A percentile compares a stretch with the other conserved stretches of the same genome.
These are phyloP conservation scores for Petrocephalus sullivani DNA, from an alignment of 2,797 vertebrate species.

Conservation along the genomic window DNA sequence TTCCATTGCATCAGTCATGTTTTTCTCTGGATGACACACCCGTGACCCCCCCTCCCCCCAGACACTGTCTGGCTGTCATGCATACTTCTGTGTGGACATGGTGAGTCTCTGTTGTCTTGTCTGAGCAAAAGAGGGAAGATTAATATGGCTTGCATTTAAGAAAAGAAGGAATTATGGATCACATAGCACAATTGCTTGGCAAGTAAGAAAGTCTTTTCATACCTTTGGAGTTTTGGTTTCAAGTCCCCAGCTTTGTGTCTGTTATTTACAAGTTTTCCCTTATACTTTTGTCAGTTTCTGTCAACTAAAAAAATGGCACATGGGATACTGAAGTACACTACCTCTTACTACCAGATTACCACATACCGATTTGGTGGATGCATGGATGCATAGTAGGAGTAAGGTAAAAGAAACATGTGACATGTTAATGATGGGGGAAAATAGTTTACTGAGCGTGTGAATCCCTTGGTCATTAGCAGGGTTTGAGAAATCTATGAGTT, in stretches of 20 bases:
- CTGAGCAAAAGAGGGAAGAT: no score
- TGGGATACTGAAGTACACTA: not conserved
- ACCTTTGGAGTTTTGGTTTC: not conserved
- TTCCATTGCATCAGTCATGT: not conserved
- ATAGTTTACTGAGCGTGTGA: not conserved
- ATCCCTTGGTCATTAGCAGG: not conserved
- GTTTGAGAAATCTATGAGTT: not conserved
- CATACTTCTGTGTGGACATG: not conserved
- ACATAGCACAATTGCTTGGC: not conserved
- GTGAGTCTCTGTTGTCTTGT: not conserved
- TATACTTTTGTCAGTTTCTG: not conserved
- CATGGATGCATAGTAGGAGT: not conserved
- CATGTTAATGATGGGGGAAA: not conserved
- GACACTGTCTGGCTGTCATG: not conserved
- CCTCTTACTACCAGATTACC: not conserved
- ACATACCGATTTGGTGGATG: not conserved
- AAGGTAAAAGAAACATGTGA: not conserved
- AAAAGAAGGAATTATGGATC: not conserved
- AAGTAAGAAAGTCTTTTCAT: not conserved
- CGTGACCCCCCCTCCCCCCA: not conserved
- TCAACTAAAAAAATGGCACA: not conserved
- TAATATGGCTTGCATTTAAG: not conserved
- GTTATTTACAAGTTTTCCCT: not conserved
- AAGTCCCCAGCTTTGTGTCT: not conserved
- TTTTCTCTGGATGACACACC: not conserved